A percentile compares a stretch with the other conserved stretches of the same genome.
Conservation (phyloP, 2,888 invertebrate species). For the Lamproptera curius region DNA sequence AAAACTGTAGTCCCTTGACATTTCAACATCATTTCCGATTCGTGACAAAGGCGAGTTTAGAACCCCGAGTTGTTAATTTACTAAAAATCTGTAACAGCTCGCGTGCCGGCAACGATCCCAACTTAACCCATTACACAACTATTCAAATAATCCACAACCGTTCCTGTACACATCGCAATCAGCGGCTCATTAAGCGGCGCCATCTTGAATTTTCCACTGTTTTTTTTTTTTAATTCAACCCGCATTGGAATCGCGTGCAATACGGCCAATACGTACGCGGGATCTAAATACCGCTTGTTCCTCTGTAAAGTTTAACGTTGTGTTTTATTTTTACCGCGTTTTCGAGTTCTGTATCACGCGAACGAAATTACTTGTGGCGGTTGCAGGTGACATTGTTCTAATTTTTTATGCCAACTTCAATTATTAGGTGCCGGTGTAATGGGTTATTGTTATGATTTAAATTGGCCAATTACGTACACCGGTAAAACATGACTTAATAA, state of each 20-base stretch:
- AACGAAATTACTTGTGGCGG: slow-evolving; percentile 24
- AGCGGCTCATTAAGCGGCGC: slow-evolving; percentile 17
- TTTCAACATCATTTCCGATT: background rate
- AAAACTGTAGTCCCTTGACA: too few species aligned
- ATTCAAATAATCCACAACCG: slow-evolving; percentile 15
- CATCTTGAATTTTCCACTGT: slow-evolving; percentile 15
- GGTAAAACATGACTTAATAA: too few species aligned
- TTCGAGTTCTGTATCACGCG: slow-evolving; percentile 51
- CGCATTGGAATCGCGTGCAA: slow-evolving; percentile 36
- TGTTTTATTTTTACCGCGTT: slow-evolving; percentile 19
- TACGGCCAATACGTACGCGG: slow-evolving; percentile 25
- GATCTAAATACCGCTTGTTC: slow-evolving; percentile 23
- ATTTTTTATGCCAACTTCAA: too few species aligned
- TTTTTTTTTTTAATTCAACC: slow-evolving; percentile 26
- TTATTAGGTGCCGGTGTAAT: background rate
- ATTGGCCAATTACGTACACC: too few species aligned
- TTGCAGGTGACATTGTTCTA: slow-evolving; percentile 1
- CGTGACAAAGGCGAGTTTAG: slow-evolving; percentile 1
- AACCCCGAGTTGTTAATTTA: background rate
- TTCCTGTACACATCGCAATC: slow-evolving; percentile 12
- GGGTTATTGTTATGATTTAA: too few species aligned
- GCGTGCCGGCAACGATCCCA: slow-evolving; percentile 13
- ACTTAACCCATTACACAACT: slow-evolving; percentile 13
- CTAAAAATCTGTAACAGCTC: slow-evolving; percentile 7
- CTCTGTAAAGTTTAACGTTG: slow-evolving; percentile 19